Evolutionary conservation across 2,888 invertebrate genomes (phyloP).

Genomic region (Prosopocoilus inquinatus): DNA sequence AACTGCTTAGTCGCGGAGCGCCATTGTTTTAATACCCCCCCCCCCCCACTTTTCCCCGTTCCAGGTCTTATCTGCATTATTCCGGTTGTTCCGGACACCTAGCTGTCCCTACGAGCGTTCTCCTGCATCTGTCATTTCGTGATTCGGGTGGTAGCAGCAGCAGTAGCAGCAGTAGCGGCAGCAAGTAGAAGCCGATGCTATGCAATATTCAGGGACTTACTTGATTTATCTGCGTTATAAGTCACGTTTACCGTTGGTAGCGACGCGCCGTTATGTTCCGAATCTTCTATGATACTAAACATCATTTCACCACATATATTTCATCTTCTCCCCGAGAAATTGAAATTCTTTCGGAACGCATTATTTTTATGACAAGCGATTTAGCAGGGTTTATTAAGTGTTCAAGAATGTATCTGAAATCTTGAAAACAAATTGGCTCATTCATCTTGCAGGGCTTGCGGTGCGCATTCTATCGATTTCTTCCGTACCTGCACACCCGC

Average conservation of each 20-base stretch:
- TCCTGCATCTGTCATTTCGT: conserved; percentile 37
- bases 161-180: conserved; percentile 8
- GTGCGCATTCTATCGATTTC: conserved; percentile 23
- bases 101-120: conserved; percentile 28
- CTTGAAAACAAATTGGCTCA: conserved; percentile 44
- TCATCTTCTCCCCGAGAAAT: conserved; percentile 28
- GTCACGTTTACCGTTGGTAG: conserved; percentile 37
- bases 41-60: conserved; percentile 8
- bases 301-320: conserved; percentile 25
- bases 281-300: conserved; percentile 22
- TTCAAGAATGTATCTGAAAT: conserved; percentile 40
- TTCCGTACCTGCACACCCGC: too few species aligned
- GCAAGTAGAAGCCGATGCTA: conserved; percentile 26
- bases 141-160: conserved; percentile 31
- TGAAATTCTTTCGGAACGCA: conserved; percentile 39
- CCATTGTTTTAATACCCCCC: conserved; percentile 20
- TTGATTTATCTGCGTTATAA: conserved; percentile 41
- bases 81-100: conserved; percentile 25
- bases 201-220: conserved; percentile 36
- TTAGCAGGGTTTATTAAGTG: conserved; percentile 41
- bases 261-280: conserved; percentile 29
- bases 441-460: conserved; percentile 38
- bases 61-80: conserved; percentile 9
- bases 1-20: conserved; percentile 13
- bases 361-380: conserved; percentile 38